Evolutionary conservation across 2,797 vertebrate species (phyloP), one percentile per base, ranked within the genome.

Genomic region (Macropodus opercularis): DNA sequence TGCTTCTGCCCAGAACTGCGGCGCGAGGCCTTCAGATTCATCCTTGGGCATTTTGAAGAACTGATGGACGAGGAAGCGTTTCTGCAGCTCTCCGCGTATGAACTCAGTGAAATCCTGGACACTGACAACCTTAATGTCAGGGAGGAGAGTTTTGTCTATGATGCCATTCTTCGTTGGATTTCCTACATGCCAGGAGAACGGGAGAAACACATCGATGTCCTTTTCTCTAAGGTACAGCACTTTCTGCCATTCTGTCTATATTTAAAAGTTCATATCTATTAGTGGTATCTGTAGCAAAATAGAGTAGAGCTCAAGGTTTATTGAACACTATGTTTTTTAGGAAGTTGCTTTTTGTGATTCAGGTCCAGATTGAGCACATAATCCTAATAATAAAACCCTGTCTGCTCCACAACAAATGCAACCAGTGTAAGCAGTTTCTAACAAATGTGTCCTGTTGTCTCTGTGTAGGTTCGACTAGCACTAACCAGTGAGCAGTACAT

Each of bases 21-120:
- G n/a, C 58, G 41, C 19, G 90, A 87, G 13, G 90, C 93, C 57
- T 89, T 67, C 14, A 32, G 36, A 21, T 94, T 86, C 69, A 92
- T 96, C 68, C 63, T 92, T 34, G 85, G 89, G 5, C 89, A 95
- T 86, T 95, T 96, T 0, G 86, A 93, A 70, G 82, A 94, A 38
- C 73, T 87, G 3, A 76, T 65, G 24, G 77, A 70, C 49, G 90
- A 89, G 0, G 74, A 84, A 0, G 92, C 94, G 84, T 92, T 95
- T 42, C 76, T 57, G 39, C 26, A 73, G 35, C 69, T 91, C 4
- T 36, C 84, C 0, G 36, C 50, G 17, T 7, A 75, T 8, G 89
- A 94, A 35, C 79, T 95, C 1, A 47, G 42, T 14, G 66, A 82
- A 7, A 82, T 96, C 55, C 85, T 94, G 0, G 88, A 85, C 14